Evolutionary conservation across 2,797 vertebrate genomes (phyloP), one percentile per base, ranked within the genome.

Genomic region (Danio albolineatus): DNA sequence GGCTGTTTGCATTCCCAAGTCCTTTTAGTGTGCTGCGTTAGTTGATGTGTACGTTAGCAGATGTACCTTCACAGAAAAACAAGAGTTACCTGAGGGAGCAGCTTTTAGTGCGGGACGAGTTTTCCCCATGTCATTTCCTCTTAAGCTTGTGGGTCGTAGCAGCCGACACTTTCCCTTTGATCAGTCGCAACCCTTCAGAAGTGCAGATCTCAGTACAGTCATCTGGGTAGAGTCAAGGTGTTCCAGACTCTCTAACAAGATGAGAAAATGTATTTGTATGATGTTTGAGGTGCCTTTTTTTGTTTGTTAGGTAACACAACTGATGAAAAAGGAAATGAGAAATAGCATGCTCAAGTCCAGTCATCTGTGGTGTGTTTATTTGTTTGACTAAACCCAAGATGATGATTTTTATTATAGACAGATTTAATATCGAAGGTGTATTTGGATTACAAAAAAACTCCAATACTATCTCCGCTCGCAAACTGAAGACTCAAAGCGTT

Each of bases 11-110:
- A 38, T 46, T 67, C 12, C 21, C 41, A 38, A 16, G 10, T 38
- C 16, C 5, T 39, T 43, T 53, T 57, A 59, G 64, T 67, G n/a
- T 57, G 54, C 41, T 16, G 38, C 41, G 70, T 59, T 76, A 43
- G 38, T 59, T 66, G n/a, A 57, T 57, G 38, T 41, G 39, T 62
- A 17, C 38, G 21, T 71, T 43, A 78, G 38, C 66, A 78, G 76
- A 78, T 78, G 17, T 71, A 60, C 57, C 36, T 61, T 49, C 19
- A 38, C 41, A 71, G 66, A 61, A 71, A 60, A 44, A 70, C 17
- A 62, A 5, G 12, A 59, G 76, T 78, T 62, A 83, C 79, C 73
- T 78, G 43, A 65, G 76, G 66, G 65, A 73, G 38, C 61, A 43
- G 61, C 38, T 59, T 66, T 72, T 74, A 73, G 59, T 48, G 10